A percentile compares a stretch with the other conserved stretches of the same genome.
These are phyloP conservation scores for Argyrosomus regius DNA, from an alignment of 2,797 vertebrate genomes.

Conservation along the genomic window DNA sequence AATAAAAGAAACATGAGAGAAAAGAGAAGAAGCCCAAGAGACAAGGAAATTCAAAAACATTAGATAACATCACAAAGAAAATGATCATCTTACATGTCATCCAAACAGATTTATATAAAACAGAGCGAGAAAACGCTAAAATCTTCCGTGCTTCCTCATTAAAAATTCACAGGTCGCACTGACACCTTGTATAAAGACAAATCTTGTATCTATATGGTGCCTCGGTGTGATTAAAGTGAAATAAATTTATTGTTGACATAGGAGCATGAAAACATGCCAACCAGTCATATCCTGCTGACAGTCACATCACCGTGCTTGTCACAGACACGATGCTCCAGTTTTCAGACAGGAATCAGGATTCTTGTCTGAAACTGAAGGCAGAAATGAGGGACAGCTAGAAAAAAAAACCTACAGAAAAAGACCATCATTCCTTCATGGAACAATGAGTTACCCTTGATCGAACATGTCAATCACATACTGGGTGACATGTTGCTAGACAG, in stretches of 20 bases:
- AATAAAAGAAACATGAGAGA: not conserved
- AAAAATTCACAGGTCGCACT: not conserved
- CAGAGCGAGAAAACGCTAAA: not conserved
- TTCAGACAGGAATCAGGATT: not conserved
- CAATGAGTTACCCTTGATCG: not conserved
- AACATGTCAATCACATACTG: slow-evolving; percentile 20
- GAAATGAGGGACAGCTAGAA: slow-evolving; percentile 6
- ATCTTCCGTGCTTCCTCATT: not conserved
- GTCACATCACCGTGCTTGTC: not conserved
- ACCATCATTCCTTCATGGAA: not conserved
- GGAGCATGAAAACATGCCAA: not conserved
- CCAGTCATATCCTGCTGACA: not conserved
- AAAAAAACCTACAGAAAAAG: not conserved
- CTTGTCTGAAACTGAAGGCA: not conserved
- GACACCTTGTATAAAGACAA: not conserved
- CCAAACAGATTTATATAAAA: not conserved
- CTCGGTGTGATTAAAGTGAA: not conserved
- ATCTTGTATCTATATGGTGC: not conserved
- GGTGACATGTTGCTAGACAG: slow-evolving; percentile 5
- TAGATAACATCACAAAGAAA: not conserved
- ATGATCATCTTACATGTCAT: not conserved
- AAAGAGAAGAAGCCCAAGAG: not conserved
- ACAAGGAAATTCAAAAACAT: not conserved
- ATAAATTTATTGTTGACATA: not conserved
- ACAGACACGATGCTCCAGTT: not conserved